Conservation (phyloP, 2,888 invertebrate species). For the Stenichneumon culpator region DNA sequence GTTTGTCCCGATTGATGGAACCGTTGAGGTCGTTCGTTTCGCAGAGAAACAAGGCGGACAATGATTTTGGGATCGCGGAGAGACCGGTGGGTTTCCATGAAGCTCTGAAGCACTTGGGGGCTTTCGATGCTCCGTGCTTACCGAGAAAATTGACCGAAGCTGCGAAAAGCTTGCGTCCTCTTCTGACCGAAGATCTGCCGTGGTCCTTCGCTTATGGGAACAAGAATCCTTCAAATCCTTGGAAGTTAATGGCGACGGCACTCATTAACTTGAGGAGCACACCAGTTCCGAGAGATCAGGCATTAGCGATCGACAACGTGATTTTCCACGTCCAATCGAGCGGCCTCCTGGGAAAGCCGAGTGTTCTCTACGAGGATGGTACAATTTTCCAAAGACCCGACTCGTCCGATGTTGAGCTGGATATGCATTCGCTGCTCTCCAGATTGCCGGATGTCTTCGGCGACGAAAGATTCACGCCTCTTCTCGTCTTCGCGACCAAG, state of each 20-base stretch:
- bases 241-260: slow-evolving; percentile 34
- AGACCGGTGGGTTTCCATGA: slow-evolving; percentile 25
- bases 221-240: slow-evolving; percentile 39
- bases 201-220: slow-evolving; percentile 55
- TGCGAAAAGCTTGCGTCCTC: slow-evolving; percentile 16
- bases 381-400: slow-evolving; percentile 59
- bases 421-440: slow-evolving; percentile 50
- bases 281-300: slow-evolving; percentile 19
- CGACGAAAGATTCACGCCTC: slow-evolving; percentile 48
- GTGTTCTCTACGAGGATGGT: slow-evolving; percentile 39
- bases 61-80: not conserved
- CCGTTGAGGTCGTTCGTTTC: not conserved
- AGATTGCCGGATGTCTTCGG: slow-evolving; percentile 43
- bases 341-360: slow-evolving; percentile 13
- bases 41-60: not conserved
- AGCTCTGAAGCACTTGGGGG: slow-evolving; percentile 16
- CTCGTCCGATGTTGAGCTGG: slow-evolving; percentile 52
- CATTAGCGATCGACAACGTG: slow-evolving; percentile 46
- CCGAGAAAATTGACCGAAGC: slow-evolving; percentile 40
- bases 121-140: slow-evolving; percentile 57
- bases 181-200: slow-evolving; percentile 52
- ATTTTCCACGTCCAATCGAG: slow-evolving; percentile 41
- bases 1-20: not conserved
- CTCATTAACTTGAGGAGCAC: slow-evolving; percentile 46
- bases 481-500: slow-evolving; percentile 56